These are phyloP conservation scores for Pelochelys cantorii DNA, from an alignment of 2,797 vertebrate genomes.

Conservation along the genomic window DNA sequence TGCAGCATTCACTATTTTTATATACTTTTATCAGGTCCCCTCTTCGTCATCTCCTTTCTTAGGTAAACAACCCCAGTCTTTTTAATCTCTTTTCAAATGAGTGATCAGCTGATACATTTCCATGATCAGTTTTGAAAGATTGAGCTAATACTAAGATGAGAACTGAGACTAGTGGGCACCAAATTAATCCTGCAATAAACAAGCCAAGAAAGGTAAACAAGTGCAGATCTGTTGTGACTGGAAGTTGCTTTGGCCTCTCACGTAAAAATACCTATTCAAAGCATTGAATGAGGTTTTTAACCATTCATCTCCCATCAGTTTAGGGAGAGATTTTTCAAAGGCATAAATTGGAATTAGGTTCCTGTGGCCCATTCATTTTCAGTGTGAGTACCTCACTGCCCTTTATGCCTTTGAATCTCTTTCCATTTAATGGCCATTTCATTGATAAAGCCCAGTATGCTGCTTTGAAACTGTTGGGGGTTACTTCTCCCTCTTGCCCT, in stretches of 20 bases:
- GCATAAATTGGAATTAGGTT: neutral
- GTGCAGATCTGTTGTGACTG: neutral
- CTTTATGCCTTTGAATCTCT: neutral
- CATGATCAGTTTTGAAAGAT: conserved; percentile 27
- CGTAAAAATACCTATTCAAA: neutral
- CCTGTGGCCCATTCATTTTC: neutral
- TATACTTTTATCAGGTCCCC: conserved; percentile 8
- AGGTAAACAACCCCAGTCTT: neutral
- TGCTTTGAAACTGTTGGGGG: neutral
- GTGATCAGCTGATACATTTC: conserved; percentile 35
- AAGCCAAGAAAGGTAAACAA: neutral
- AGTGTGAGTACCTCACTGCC: neutral
- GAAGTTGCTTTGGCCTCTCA: neutral
- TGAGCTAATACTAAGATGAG: neutral
- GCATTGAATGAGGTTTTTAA: neutral
- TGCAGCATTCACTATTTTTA: neutral
- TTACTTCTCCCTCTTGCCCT: no score
- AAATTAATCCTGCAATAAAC: neutral
- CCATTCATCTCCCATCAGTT: neutral
- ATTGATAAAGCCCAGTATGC: neutral
- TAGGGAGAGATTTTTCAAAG: neutral
- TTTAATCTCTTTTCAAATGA: conserved; percentile 8
- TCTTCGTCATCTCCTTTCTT: neutral
- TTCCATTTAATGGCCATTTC: neutral
- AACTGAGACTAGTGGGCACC: neutral